These are phyloP conservation scores for Ylistrum balloti DNA, from an alignment of 1,140 invertebrate species.

Conservation along the genomic window DNA sequence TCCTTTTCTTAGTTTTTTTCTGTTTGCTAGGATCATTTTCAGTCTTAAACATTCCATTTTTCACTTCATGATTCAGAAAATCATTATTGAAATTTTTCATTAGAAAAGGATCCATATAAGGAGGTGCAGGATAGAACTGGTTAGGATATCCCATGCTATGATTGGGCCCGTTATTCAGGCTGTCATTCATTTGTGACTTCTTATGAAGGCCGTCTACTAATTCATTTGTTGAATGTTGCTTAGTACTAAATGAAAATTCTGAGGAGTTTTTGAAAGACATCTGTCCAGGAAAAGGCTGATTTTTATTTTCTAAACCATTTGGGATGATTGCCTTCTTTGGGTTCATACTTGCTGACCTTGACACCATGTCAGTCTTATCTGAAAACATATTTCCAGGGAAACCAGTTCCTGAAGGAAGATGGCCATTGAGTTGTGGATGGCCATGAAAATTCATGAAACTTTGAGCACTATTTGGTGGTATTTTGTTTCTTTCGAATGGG, in stretches of 20 bases:
- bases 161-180: neutral
- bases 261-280: neutral
- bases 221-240: constrained; percentile 15
- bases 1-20: neutral
- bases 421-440: neutral
- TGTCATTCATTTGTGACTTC: neutral
- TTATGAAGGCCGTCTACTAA: neutral
- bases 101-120: neutral
- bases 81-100: neutral
- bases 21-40: neutral
- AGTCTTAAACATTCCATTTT: neutral
- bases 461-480: constrained; percentile 28
- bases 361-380: neutral
- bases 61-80: neutral
- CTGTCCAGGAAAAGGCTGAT: neutral
- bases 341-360: neutral
- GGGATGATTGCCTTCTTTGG: neutral
- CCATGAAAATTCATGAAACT: constrained; percentile 4
- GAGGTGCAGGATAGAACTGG: neutral
- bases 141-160: neutral
- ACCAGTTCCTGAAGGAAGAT: constrained; percentile 25
- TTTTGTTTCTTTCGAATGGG: neutral
- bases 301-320: constrained; percentile 14
- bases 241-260: neutral
- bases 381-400: constrained; percentile 33